Evolutionary conservation across 2,888 invertebrate genomes (phyloP).

Genomic region (Cantharis nigra): DNA sequence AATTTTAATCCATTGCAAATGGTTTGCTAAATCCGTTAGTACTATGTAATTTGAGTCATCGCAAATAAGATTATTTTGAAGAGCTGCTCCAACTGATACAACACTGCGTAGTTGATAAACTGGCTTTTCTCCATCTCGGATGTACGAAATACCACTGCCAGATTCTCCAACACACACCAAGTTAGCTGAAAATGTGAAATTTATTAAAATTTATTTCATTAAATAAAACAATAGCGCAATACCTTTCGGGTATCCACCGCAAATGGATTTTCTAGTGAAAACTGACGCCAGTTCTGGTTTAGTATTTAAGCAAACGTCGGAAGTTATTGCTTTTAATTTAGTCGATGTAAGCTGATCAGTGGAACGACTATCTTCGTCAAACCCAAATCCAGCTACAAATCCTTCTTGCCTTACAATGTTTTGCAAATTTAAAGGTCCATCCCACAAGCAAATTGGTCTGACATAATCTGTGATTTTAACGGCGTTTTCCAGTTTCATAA

Average conservation of each 20-base stretch:
- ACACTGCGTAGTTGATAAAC: conserved; percentile 55
- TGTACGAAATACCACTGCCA: conserved; percentile 52
- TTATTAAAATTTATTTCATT: neutral
- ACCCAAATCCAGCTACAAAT: conserved; percentile 57
- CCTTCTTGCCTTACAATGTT: conserved; percentile 25
- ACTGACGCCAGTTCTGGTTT: conserved; percentile 64
- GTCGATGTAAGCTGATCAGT: conserved; percentile 62
- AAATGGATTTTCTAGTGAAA: conserved; percentile 59
- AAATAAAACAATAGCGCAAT: neutral
- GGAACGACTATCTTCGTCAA: conserved; percentile 61
- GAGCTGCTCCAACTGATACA: conserved; percentile 63
- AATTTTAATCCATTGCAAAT: conserved; percentile 57
- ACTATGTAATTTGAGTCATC: conserved; percentile 65
- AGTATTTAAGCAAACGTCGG: conserved; percentile 63
- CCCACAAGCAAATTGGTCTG: conserved; percentile 65
- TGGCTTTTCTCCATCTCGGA: conserved; percentile 40
- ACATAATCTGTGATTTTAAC: conserved; percentile 60
- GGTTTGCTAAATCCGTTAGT: conserved; percentile 65
- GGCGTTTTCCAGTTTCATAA: conserved; percentile 58
- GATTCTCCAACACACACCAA: conserved; percentile 61
- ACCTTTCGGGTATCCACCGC: conserved; percentile 49
- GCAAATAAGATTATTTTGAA: conserved; percentile 60
- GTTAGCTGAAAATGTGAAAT: conserved; percentile 54
- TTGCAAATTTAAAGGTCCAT: conserved; percentile 16
- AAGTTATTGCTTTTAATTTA: conserved; percentile 64